Conservation (phyloP, 2,113 vertebrate species). For the Emberiza fucata region DNA sequence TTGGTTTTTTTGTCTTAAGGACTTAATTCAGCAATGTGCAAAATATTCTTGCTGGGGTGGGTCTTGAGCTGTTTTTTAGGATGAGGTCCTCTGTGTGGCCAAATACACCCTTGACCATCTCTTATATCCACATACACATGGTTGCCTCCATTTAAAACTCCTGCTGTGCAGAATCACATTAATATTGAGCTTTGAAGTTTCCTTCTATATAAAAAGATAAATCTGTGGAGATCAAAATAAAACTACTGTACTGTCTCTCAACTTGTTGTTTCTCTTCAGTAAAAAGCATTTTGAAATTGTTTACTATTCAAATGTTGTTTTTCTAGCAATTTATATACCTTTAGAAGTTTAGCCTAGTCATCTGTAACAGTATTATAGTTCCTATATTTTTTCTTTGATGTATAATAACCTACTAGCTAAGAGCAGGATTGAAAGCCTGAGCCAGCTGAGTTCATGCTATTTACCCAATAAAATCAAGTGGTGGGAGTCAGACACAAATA, state of each 20-base stretch:
- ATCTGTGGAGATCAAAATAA: not conserved
- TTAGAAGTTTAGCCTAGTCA: not conserved
- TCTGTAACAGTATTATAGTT: not conserved
- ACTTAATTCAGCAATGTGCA: not conserved
- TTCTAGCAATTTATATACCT: not conserved
- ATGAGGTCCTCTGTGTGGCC: not conserved
- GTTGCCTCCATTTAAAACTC: not conserved
- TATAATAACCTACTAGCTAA: not conserved
- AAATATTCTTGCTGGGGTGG: not conserved
- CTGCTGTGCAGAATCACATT: not conserved
- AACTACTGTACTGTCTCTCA: not conserved
- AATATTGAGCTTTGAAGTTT: not conserved
- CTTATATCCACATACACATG: not conserved
- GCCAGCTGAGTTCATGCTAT: not conserved
- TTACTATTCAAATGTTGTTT: not conserved
- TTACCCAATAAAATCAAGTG: constrained; percentile 43
- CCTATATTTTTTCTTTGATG: not conserved
- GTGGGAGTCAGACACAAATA: not conserved
- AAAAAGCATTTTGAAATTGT: not conserved
- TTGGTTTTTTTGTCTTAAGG: not conserved
- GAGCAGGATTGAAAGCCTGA: not conserved
- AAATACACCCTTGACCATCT: not conserved
- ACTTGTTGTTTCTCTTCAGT: not conserved
- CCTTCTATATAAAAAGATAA: not conserved
- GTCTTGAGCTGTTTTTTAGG: not conserved